Conservation (phyloP, 2,888 invertebrate genomes). For the Hartigia nigra region DNA sequence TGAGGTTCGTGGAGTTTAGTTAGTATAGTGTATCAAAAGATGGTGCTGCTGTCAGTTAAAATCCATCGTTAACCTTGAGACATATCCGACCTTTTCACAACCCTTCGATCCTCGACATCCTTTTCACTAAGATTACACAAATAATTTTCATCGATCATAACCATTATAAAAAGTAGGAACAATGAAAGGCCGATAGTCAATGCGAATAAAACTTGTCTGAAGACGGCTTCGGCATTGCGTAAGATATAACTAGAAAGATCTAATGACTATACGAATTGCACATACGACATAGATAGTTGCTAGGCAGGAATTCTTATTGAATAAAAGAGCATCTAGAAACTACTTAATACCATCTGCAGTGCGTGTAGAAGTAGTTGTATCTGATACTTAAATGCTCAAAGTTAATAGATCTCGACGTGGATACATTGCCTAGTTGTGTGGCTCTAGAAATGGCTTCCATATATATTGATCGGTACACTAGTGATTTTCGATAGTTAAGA, state of each 20-base stretch:
- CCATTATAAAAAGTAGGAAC: neutral
- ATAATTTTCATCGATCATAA: neutral
- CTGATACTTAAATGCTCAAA: slow-evolving; percentile 9
- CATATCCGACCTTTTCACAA: neutral
- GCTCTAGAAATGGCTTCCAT: neutral
- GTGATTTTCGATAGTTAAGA: neutral
- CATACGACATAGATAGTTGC: neutral
- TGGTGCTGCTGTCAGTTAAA: slow-evolving; percentile 29
- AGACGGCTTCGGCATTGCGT: neutral
- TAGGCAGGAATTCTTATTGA: neutral
- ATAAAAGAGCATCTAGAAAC: neutral
- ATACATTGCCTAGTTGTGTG: slow-evolving; percentile 10
- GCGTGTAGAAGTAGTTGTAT: neutral
- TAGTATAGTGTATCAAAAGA: slow-evolving; percentile 34
- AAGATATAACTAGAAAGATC: neutral
- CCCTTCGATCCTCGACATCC: neutral
- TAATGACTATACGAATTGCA: neutral
- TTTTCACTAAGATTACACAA: neutral
- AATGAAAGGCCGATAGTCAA: neutral
- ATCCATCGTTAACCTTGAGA: neutral
- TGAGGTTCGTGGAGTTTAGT: slow-evolving; percentile 16
- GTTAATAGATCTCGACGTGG: slow-evolving; percentile 24
- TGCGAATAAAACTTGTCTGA: neutral
- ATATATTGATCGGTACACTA: neutral
- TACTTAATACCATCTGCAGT: neutral